phyloP scores from a whole-genome alignment of 92 coral and sea anemone genomes.

The Phenganax marumi region DNA sequence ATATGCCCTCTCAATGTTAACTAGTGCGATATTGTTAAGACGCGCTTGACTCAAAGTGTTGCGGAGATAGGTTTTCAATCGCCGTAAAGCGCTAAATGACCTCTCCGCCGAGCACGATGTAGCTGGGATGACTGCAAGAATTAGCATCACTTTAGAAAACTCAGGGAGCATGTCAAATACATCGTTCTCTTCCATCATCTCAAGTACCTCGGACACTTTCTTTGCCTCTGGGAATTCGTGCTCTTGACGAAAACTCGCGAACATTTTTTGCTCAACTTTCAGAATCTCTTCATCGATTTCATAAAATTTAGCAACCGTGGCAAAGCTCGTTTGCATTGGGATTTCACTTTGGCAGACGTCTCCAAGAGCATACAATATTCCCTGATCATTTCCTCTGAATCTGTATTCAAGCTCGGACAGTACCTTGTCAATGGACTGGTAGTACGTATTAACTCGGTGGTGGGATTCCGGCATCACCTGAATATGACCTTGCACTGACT shows the following conservation, averaged over 20 bases:
- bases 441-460: neutral
- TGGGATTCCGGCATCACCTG: neutral
- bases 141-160: slow-evolving; percentile 26
- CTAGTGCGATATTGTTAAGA: neutral
- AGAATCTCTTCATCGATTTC: slow-evolving; percentile 39
- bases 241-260: slow-evolving; percentile 18
- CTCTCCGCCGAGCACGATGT: slow-evolving; percentile 43
- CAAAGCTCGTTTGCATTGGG: slow-evolving; percentile 30
- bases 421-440: neutral
- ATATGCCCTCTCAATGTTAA: slow-evolving; percentile 38
- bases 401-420: neutral
- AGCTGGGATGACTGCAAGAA: slow-evolving; percentile 39
- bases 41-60: neutral
- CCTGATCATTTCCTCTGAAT: slow-evolving; percentile 21
- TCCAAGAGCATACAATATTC: slow-evolving; percentile 33
- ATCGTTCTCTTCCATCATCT: slow-evolving; percentile 30
- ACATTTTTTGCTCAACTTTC: slow-evolving; percentile 31
- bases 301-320: slow-evolving; percentile 42
- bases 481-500: neutral
- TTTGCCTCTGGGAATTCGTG: slow-evolving; percentile 7
- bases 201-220: slow-evolving; percentile 25
- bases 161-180: slow-evolving; percentile 24
- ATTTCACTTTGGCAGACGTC: slow-evolving; percentile 32
- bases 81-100: slow-evolving; percentile 34
- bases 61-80: slow-evolving; percentile 34